A percentile compares a stretch with the other conserved stretches of the same genome.
Evolutionary conservation across 2,797 vertebrate species (phyloP).

Genomic region (Astyanax mexicanus): DNA sequence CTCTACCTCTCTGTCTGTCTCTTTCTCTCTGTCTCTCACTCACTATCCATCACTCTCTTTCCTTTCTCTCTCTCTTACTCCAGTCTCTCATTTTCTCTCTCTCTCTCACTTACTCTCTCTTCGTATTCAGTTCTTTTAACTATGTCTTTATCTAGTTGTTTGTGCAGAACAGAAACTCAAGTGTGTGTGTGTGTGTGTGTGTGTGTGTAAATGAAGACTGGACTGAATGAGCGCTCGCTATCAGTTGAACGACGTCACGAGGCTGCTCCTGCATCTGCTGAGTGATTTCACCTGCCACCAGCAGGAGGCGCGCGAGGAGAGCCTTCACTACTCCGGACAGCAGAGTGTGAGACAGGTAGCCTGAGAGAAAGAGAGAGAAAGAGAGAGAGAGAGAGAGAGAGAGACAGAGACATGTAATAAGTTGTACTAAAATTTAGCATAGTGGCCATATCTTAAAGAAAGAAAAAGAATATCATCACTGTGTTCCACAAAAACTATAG

Average conservation of each 20-base stretch:
- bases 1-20: no score
- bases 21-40: not conserved
- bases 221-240: not conserved
- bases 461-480: no score
- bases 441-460: no score
- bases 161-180: no score
- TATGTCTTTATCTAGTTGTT: no score
- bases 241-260: slow-evolving; percentile 49
- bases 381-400: no score
- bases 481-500: no score
- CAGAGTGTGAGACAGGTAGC: not conserved
- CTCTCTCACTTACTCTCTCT: slow-evolving; percentile 27
- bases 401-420: no score
- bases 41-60: not conserved
- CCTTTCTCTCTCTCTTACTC: not conserved
- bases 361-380: not conserved
- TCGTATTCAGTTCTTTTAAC: no score
- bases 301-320: slow-evolving; percentile 66
- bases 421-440: no score
- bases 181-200: not conserved
- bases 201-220: not conserved
- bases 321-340: not conserved
- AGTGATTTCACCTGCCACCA: slow-evolving; percentile 49
- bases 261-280: slow-evolving; percentile 16
- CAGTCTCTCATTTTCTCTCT: slow-evolving; percentile 26